Evolutionary conservation across 2,113 vertebrate genomes (phyloP), one percentile per base, ranked within the genome.

Genomic region (Campylorhamphus procurvoides): DNA sequence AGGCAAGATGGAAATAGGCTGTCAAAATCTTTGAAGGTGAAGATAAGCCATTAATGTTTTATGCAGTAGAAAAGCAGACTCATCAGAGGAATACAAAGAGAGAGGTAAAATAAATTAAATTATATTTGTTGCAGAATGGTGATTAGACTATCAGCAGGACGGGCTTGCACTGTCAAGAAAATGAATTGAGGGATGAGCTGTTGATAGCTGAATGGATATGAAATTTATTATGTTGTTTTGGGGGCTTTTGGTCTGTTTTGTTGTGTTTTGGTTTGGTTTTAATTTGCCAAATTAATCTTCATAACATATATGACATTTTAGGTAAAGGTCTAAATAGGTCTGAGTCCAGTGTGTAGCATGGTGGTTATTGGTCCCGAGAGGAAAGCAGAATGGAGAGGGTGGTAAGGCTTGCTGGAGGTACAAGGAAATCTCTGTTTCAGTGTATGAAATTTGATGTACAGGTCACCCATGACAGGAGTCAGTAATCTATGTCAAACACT

Each of bases 1-100:
- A 83, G 49, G 28, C 40, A 75, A n/a, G 47, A 56, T 87, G 46
- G 84, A 84, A 91, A 89, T 22, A 78, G 59, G 39, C 77, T 89
- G 47, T 91, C 64, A 59, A 81, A 78, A 69, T 60, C 77, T 89
- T 93, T 78, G 93, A 91, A 84, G 84, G 81, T 93, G 81, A 89
- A 94, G 81, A 89, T 89, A 96, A 96, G 60, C 47, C 33, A 29
- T 78, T 93, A 82, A 89, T 93, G 76, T 88, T 96, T 94, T 91
- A 83, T 85, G 88, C 82, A 84, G 19, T 37, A 94, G 90, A 87
- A 91, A 87, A 76, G 40, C 56, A 37, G 75, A 46, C 50, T 87
- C 49, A 28, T 52, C 0, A 0, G 46, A 79, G 35, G 79, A 94
- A 92, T 93, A 85, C 53, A 90, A 87, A 90, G 78, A 63, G 22